These are phyloP conservation scores for Petrolisthes cinctipes DNA, from an alignment of 2,888 invertebrate species.

Conservation along the genomic window DNA sequence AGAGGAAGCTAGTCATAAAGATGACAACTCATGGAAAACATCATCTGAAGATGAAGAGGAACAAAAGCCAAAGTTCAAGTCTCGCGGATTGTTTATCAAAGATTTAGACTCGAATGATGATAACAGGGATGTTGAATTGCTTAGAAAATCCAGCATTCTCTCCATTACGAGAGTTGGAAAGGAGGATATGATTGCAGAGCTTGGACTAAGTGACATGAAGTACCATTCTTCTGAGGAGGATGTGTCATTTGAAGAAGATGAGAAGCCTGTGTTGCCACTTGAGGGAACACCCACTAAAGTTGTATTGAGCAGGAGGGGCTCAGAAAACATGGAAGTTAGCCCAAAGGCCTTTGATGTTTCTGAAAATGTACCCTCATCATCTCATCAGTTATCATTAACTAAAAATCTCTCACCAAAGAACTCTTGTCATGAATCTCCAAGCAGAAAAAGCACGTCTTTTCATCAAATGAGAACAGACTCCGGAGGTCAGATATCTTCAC, in stretches of 20 bases:
- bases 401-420: neutral
- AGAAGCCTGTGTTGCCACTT: constrained; percentile 34
- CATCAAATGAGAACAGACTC: neutral
- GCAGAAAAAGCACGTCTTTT: neutral
- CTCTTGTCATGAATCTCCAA: neutral
- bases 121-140: neutral
- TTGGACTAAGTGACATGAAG: constrained; percentile 38
- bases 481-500: neutral
- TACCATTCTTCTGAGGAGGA: constrained; percentile 52
- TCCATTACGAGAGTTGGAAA: constrained; percentile 22
- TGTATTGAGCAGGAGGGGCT: constrained; percentile 1
- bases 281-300: constrained; percentile 43
- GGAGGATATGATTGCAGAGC: constrained; percentile 36
- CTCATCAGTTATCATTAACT: neutral
- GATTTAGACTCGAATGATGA: neutral
- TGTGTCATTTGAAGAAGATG: constrained; percentile 44
- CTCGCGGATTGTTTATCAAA: constrained; percentile 5
- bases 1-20: constrained; percentile 20
- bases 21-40: constrained; percentile 50
- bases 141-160: neutral
- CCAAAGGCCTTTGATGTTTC: neutral
- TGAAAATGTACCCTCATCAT: neutral
- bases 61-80: constrained; percentile 22
- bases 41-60: constrained; percentile 47
- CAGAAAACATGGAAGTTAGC: neutral